phyloP scores from a whole-genome alignment of 2,888 invertebrate genomes.

The Hypomecis punctinalis region DNA sequence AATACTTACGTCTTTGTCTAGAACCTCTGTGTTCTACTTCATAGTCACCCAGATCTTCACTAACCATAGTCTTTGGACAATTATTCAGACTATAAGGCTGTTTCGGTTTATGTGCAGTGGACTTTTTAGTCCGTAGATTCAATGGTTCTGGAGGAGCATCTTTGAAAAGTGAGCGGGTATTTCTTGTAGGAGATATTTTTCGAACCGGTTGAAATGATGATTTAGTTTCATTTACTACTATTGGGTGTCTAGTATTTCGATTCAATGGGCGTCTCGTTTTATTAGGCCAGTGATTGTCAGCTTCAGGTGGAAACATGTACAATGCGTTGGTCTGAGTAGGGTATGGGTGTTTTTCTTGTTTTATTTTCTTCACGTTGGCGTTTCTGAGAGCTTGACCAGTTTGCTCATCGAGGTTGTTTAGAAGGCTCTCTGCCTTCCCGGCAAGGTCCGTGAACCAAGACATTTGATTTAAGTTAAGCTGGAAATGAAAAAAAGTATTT shows the following conservation, averaged over 20 bases:
- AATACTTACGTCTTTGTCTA: slow-evolving; percentile 66
- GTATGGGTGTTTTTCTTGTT: slow-evolving; percentile 52
- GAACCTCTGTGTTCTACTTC: slow-evolving; percentile 52
- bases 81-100: slow-evolving; percentile 57
- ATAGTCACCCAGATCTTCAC: slow-evolving; percentile 54
- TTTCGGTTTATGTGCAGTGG: slow-evolving; percentile 50
- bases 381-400: slow-evolving; percentile 87
- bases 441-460: slow-evolving; percentile 91
- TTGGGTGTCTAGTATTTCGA: slow-evolving; percentile 54
- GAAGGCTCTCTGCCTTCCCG: slow-evolving; percentile 89
- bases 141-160: slow-evolving; percentile 45
- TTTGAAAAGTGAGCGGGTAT: slow-evolving; percentile 47
- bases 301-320: slow-evolving; percentile 8
- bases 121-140: slow-evolving; percentile 43
- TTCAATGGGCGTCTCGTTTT: slow-evolving; percentile 50
- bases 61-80: slow-evolving; percentile 62
- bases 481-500: slow-evolving; percentile 36
- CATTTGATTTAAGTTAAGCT: slow-evolving; percentile 74
- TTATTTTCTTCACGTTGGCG: slow-evolving; percentile 59
- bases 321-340: slow-evolving; percentile 28
- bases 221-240: slow-evolving; percentile 54
- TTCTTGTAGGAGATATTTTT: slow-evolving; percentile 50
- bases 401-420: slow-evolving; percentile 90
- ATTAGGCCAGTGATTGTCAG: slow-evolving; percentile 52
- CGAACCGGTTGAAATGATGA: slow-evolving; percentile 48